Evolutionary conservation across 2,888 invertebrate genomes (phyloP).

Genomic region (Vannuccia rotundouncinata): DNA sequence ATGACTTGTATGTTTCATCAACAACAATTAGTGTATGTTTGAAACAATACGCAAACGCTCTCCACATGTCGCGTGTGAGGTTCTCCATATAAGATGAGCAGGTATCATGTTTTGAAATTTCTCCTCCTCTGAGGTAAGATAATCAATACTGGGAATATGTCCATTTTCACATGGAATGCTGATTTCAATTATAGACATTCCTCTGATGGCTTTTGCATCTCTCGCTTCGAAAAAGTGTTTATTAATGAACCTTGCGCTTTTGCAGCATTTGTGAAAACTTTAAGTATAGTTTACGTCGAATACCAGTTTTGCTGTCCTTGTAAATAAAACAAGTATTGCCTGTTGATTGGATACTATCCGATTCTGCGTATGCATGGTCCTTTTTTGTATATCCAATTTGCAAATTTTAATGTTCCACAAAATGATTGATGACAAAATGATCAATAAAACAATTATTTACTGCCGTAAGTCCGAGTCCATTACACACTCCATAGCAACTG

Average conservation of each 20-base stretch:
- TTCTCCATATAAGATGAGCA: not conserved
- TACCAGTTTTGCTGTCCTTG: not conserved
- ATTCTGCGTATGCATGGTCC: not conserved
- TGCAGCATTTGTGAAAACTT: not conserved
- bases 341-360: not conserved
- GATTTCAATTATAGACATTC: not conserved
- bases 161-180: not conserved
- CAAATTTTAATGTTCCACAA: not conserved
- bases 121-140: not conserved
- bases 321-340: not conserved
- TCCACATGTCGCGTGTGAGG: not conserved
- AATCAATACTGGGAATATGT: not conserved
- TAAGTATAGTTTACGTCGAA: not conserved
- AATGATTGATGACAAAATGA: not conserved
- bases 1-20: not conserved
- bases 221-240: not conserved
- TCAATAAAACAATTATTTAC: no score
- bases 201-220: not conserved
- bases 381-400: not conserved
- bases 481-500: no score
- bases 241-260: not conserved
- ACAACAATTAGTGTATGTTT: not conserved
- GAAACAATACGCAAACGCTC: not conserved
- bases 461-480: no score
- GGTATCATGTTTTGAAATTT: not conserved